Percentiles rank a stretch among this genome's conserved stretches.
Evolutionary conservation across 2,113 vertebrate species (phyloP).

Genomic region (Sapayoa aenigma): DNA sequence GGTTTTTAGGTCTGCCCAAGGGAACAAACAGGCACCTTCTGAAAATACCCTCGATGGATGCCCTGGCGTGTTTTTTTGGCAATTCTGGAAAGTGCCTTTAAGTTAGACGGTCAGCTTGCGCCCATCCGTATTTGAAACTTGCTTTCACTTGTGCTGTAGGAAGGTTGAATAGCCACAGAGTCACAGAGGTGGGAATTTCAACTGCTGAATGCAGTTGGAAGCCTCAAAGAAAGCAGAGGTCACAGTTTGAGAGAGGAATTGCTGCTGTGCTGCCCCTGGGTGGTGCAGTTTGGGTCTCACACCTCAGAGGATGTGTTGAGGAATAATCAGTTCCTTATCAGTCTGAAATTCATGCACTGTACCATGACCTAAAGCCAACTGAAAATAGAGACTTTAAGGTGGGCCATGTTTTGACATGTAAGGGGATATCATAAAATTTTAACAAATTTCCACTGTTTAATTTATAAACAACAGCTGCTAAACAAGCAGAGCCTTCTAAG

Average conservation of each 20-base stretch:
- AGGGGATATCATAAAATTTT: background rate
- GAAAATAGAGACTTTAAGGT: background rate
- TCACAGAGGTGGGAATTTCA: background rate
- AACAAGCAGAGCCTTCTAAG: constrained; percentile 35
- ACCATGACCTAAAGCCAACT: background rate
- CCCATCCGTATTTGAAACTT: background rate
- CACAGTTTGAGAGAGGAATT: background rate
- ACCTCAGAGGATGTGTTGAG: background rate
- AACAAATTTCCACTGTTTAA: background rate
- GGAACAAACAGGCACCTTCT: background rate
- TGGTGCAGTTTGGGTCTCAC: background rate
- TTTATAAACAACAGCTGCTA: background rate
- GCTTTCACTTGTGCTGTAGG: background rate
- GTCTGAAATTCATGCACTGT: background rate
- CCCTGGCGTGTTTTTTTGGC: background rate
- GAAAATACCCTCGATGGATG: background rate
- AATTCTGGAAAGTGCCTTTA: background rate
- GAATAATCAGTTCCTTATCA: background rate
- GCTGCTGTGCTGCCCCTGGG: background rate
- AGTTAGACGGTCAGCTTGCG: background rate
- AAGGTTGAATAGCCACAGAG: background rate
- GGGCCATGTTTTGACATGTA: background rate
- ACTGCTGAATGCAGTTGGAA: background rate
- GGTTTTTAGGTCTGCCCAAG: background rate
- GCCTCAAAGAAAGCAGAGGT: background rate